Base-by-base conservation (phyloP, 2,797 vertebrate species). In the Falco cherrug region DNA sequence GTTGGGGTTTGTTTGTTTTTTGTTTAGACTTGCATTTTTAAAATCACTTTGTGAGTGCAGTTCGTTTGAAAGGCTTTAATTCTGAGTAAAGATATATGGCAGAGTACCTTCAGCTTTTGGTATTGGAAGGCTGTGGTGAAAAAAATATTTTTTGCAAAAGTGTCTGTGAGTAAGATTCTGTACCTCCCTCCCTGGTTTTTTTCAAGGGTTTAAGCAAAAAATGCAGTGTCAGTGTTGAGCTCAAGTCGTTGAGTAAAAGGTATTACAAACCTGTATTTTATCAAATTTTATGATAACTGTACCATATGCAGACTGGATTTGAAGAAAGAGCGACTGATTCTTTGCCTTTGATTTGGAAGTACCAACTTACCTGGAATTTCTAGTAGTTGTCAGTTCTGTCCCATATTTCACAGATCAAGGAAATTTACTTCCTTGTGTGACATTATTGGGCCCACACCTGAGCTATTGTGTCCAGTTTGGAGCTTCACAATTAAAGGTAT, bases 341-440 rank as follows among this genome's bases (percentile, higher is more conserved):
- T 75, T 41, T 78, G 59, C 73, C 53, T 93, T 91, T 89, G 24
- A 61, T 80, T 91, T 90, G 65, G 51, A 90, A 90, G 94, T 37
- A 51, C n/a, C 39, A 60, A 5, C 37, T 43, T 28, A 77, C 25
- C 21, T 67, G 69, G 76, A 81, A 56, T 89, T 90, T 84, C 74
- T 81, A 25, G 54, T 73, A 10, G 5, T 6, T 93, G 53, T 64
- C 70, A 69, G 29, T 61, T 88, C 37, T 84, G 28, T 84, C 24
- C 35, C 1, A 0, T 50, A 11, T 84, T 70, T 84, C 85, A 67
- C 70, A 54, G 79, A 65, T 37, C 61, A 53, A 48, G 25, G 24
- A 9, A 59, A 59, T 21, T 54, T 59, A 28, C 16, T 70, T 79
- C 45, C 11, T 57, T 67, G 7, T 56, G 17, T 69, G 71, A 9